Evolutionary conservation across 2,888 invertebrate species (phyloP), one percentile per base, ranked within the genome.

Genomic region (Xylota segnis): DNA sequence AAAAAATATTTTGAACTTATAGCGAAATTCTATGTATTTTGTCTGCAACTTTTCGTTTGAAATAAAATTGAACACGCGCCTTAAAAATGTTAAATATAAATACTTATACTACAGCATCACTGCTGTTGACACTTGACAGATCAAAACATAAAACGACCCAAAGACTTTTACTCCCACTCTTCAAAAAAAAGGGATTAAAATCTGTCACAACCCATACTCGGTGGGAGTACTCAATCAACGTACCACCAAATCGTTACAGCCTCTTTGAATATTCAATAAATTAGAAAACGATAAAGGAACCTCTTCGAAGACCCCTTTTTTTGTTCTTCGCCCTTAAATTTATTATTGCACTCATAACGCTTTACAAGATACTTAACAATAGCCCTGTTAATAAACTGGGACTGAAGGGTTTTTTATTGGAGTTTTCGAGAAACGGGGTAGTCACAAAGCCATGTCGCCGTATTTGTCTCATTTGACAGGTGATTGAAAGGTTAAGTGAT

Each of bases 401-500:
- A 37, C 32, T 23, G 12, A 63, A 63, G 18, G 32, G 63, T 32
- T 45, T 29, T 16, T n/a, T 47, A 12, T 50, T 29, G 16, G 16
- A 45, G 45, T 23, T 40, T 40, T n/a, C 27, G 7, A 14, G 43
- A 9, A 12, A 7, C 6, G 16, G 29, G 29, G 43, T 45, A 43
- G 16, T 70, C 71, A 71, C 32, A 58, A 45, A 47, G 71, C 59
- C 14, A 50, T 72, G 61, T 61, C 29, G 29, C 40, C 16, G 58
- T 71, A 29, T 45, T 61, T 72, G 68, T 58, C 56, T 40, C 40
- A 32, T 40, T 81, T 76, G 82, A 82, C 76, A 82, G 70, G 68
- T 76, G 82, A 82, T 76, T 82, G 76, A 76, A 82, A 70, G 63
- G 76, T 76, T 82, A 76, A 82, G 63, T 82, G 70, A 34, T 58